phyloP scores from a whole-genome alignment of 2,888 invertebrate species.

The Acutogordius australiensis region DNA sequence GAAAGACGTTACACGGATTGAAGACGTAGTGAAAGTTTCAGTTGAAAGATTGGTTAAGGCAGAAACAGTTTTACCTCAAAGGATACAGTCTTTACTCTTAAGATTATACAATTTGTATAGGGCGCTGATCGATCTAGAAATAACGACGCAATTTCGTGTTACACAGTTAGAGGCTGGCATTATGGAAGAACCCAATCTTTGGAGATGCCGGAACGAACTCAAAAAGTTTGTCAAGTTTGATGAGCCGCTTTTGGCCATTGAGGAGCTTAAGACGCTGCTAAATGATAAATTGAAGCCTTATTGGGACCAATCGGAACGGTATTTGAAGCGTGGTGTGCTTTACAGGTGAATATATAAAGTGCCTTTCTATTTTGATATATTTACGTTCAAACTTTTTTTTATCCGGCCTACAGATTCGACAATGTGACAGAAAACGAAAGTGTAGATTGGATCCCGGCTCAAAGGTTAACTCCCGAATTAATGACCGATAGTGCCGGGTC shows the following conservation, averaged over 20 bases:
- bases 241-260: not conserved
- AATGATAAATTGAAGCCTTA: not conserved
- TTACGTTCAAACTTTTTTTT: no score
- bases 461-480: not conserved
- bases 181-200: not conserved
- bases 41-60: not conserved
- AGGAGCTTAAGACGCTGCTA: not conserved
- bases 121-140: not conserved
- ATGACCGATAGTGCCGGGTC: not conserved
- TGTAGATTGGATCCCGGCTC: not conserved
- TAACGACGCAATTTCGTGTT: not conserved
- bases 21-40: not conserved
- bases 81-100: not conserved
- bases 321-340: not conserved
- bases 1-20: not conserved
- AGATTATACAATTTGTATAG: not conserved
- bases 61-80: not conserved
- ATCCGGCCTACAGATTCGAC: not conserved
- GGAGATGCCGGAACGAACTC: not conserved
- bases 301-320: not conserved
- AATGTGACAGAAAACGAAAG: not conserved
- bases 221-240: not conserved
- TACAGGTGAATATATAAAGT: no score
- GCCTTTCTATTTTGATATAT: no score
- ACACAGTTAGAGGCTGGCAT: not conserved